A percentile compares a stretch with the other conserved stretches of the same genome.
phyloP scores from a whole-genome alignment of 2,888 invertebrate species.

The Carpatolechia fugitivella region DNA sequence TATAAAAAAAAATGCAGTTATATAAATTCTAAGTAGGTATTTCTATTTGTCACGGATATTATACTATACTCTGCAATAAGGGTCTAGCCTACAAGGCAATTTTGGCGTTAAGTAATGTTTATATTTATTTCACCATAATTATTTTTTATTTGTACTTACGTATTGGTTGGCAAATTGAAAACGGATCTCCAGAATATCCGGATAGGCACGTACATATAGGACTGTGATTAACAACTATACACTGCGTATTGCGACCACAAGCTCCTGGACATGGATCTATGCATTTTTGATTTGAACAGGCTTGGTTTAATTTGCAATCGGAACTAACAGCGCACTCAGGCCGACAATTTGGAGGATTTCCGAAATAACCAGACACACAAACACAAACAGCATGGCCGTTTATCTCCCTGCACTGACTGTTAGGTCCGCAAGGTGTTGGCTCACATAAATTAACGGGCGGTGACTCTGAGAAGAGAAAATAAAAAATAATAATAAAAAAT shows the following conservation, averaged over 20 bases:
- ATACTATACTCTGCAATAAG: no score
- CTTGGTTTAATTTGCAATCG: conserved; percentile 83
- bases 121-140: no score
- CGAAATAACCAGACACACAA: conserved; percentile 83
- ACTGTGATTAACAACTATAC: conserved; percentile 82
- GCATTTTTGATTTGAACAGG: conserved; percentile 88
- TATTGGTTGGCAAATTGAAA: conserved; percentile 80
- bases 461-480: conserved; percentile 42
- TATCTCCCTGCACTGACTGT: conserved; percentile 84
- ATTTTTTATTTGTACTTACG: conserved; percentile 56
- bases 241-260: conserved; percentile 82
- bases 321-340: conserved; percentile 89
- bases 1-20: no score
- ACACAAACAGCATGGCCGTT: conserved; percentile 85
- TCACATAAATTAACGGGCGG: conserved; percentile 51
- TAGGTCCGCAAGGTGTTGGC: conserved; percentile 83
- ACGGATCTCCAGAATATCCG: conserved; percentile 86
- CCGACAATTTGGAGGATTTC: conserved; percentile 86
- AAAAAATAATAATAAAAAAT: neutral
- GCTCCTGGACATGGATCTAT: conserved; percentile 86
- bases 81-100: no score
- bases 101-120: no score
- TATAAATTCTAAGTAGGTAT: no score
- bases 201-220: conserved; percentile 82
- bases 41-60: no score